Base-by-base conservation (phyloP, 1,140 invertebrate species). In the Trichoplusia ni region DNA sequence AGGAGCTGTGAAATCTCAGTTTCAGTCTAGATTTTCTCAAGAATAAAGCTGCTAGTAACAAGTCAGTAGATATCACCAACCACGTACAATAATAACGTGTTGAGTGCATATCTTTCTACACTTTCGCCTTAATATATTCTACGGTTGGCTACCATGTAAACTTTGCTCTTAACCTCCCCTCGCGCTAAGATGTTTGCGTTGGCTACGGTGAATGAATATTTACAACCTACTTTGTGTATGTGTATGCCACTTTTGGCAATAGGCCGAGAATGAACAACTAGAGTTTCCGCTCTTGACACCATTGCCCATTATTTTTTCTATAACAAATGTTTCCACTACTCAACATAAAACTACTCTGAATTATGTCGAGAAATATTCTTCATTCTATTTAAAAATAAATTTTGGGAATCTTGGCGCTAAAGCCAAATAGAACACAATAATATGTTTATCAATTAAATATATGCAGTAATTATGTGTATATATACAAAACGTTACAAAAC, bases 101-200 rank as follows among this genome's bases (percentile, higher is more conserved):
- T 37, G 35, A 27, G 51, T 16, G 8, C 51, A 56, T 37, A 56
- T 40, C 51, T 56, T 40, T 40, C 33, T 23, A 18, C 5, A 40
- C 35, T 40, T 56, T 56, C 38, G 40, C 40, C 35, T 40, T 56
- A 56, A 56, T 56, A 27, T 56, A 56, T 56, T 56, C 51, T 35
- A 51, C 51, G 21, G 33, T 40, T 40, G 7, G 31, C 4, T 53
- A 47, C 6, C 29, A 56, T 56, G 33, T 56, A 56, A 56, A 56
- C 33, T 56, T 56, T 40, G 51, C 51, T 51, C 47, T 51, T 35
- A 51, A 35, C 13, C n/a, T 21, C 47, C 47, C 47, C 47, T 56
- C 27, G 25, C 51, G 11, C 33, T 40, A 25, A 40, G 33, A 51
- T 51, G 47, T 56, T 56, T 38, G 51, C 40, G 46, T 40, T 38